phyloP scores from a whole-genome alignment of 2,113 vertebrate genomes.

The Seriola rivoliana region DNA sequence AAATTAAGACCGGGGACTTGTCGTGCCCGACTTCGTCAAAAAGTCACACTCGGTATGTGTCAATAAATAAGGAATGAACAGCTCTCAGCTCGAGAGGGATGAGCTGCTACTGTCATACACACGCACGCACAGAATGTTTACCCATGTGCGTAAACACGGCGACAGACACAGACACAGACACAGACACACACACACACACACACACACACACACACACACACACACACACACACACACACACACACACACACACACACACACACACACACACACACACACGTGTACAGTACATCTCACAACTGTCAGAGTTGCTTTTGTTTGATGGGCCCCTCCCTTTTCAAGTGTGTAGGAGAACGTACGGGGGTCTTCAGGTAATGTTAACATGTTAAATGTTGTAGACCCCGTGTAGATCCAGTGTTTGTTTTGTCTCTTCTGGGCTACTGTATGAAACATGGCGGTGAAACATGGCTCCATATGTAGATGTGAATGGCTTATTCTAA shows the following conservation, averaged over 20 bases:
- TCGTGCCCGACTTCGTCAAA: slow-evolving; percentile 40
- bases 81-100: slow-evolving; percentile 8
- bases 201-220: background rate
- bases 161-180: background rate
- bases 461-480: no score
- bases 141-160: background rate
- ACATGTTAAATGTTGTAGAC: no score
- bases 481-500: no score
- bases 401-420: no score
- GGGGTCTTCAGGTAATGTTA: no score
- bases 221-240: background rate
- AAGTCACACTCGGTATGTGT: slow-evolving; percentile 17
- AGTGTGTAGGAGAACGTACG: no score
- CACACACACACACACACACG: background rate
- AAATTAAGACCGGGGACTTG: slow-evolving; percentile 42
- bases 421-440: no score
- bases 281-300: slow-evolving; percentile 12
- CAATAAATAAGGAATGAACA: slow-evolving; percentile 63
- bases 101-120: slow-evolving; percentile 3
- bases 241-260: background rate
- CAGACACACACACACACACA: background rate
- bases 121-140: slow-evolving; percentile 5
- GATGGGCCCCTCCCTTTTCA: background rate
- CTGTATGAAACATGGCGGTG: no score
- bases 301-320: slow-evolving; percentile 41